These are phyloP conservation scores for Lissocephala sabroskyi DNA, from an alignment of 2,888 invertebrate species.

Conservation along the genomic window DNA sequence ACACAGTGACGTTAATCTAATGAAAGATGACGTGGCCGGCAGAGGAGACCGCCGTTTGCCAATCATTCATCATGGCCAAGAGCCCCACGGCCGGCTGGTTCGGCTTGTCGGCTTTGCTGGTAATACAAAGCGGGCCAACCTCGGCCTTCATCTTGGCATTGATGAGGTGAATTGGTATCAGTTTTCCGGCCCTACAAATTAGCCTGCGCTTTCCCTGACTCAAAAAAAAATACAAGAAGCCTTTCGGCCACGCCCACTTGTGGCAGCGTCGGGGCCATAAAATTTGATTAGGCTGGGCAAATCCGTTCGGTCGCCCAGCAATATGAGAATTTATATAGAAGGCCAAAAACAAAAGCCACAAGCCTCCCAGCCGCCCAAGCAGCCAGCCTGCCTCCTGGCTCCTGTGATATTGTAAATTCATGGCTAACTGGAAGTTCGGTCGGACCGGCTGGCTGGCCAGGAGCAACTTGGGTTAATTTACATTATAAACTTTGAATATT, in stretches of 20 bases:
- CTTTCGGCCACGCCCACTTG: too few species aligned
- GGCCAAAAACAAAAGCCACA: not conserved
- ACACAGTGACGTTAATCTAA: conserved; percentile 62
- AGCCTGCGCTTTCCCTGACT: too few species aligned
- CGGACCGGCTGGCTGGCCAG: conserved; percentile 12
- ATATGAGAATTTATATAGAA: conserved; percentile 38
- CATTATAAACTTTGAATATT: conserved; percentile 63
- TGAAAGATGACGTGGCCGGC: conserved; percentile 50
- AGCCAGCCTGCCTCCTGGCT: too few species aligned
- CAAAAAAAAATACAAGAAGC: too few species aligned
- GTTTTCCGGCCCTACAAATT: too few species aligned
- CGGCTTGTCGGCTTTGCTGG: conserved; percentile 30
- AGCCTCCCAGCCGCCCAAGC: too few species aligned
- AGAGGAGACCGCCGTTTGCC: conserved; percentile 24
- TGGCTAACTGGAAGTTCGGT: conserved; percentile 22
- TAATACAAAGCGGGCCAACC: conserved; percentile 34
- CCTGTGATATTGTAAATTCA: conserved; percentile 45
- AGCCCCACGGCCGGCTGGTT: conserved; percentile 9
- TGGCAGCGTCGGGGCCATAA: too few species aligned
- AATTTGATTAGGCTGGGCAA: conserved; percentile 48
- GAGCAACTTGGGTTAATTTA: conserved; percentile 60
- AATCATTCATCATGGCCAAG: conserved; percentile 50
- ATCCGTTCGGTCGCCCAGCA: conserved; percentile 26
- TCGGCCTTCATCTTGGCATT: too few species aligned
- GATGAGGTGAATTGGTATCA: too few species aligned